These are phyloP conservation scores for Etheostoma nigrum DNA, from an alignment of 2,797 vertebrate genomes.

Conservation along the genomic window DNA sequence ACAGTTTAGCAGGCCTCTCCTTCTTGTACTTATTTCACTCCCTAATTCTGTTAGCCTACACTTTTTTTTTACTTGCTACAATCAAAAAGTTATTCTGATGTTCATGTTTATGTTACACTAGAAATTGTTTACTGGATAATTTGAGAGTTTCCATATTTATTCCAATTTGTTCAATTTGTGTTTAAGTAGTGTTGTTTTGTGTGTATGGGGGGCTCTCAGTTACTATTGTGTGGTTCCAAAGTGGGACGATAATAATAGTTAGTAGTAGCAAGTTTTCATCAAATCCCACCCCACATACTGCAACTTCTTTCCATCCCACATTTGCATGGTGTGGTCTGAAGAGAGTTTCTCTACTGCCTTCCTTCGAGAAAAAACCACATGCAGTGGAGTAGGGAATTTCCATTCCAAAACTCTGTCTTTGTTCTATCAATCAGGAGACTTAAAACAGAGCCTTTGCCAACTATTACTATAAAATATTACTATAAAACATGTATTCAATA, in stretches of 20 bases:
- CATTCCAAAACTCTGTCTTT: conserved; percentile 31
- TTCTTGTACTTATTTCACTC: conserved; percentile 59
- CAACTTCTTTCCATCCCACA: conserved; percentile 52
- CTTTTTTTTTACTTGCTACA: conserved; percentile 49
- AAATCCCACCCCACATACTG: conserved; percentile 25
- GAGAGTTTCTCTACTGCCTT: conserved; percentile 44
- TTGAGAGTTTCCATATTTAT: conserved; percentile 13
- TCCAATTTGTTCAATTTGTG: conserved; percentile 6
- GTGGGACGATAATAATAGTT: conserved; percentile 58
- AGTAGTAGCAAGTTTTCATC: conserved; percentile 44
- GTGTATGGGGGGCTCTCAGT: conserved; percentile 22
- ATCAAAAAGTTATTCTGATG: conserved; percentile 37
- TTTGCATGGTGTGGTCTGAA: conserved; percentile 55
- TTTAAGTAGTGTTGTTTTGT: not conserved
- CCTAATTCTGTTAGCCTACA: conserved; percentile 65
- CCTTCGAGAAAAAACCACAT: conserved; percentile 63
- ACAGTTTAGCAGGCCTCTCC: conserved; percentile 66
- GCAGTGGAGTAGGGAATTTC: conserved; percentile 60
- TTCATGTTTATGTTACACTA: not conserved
- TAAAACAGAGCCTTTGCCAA: conserved; percentile 4
- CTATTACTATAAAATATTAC: not conserved
- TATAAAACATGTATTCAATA: not conserved
- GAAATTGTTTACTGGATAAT: not conserved
- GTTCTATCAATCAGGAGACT: conserved; percentile 32
- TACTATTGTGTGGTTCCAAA: conserved; percentile 36